Percentiles rank a stretch among this genome's conserved stretches.
Evolutionary conservation across 1,140 invertebrate genomes (phyloP).

Genomic region (Pseudomyrmex flavicornis): DNA sequence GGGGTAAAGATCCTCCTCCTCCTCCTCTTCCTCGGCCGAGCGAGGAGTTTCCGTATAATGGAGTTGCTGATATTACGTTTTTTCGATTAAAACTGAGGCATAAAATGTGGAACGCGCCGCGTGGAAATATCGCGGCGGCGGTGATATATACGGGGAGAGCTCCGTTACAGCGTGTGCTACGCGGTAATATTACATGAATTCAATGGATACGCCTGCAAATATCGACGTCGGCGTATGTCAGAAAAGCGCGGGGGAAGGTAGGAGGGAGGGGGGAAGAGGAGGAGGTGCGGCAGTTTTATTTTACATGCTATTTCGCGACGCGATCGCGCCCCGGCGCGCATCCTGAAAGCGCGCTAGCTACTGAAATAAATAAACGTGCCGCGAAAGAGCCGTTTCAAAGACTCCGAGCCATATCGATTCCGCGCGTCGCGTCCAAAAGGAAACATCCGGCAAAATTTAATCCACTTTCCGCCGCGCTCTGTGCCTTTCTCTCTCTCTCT

Average conservation of each 20-base stretch:
- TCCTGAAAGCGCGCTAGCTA: conserved; percentile 33
- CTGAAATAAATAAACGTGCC: conserved; percentile 44
- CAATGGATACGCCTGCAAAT: conserved; percentile 50
- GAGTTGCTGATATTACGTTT: conserved; percentile 27
- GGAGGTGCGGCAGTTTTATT: conserved; percentile 41
- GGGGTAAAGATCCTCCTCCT: neutral
- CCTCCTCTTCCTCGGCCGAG: no score
- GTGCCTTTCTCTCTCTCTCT: conserved; percentile 40
- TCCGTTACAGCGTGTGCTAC: conserved; percentile 52
- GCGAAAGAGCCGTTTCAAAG: conserved; percentile 11
- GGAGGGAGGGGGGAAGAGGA: neutral
- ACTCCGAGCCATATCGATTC: conserved; percentile 29
- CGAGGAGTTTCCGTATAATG: conserved; percentile 11
- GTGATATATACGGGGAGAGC: conserved; percentile 24
- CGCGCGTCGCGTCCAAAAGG: conserved; percentile 56
- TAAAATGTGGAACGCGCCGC: conserved; percentile 28
- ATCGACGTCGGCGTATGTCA: conserved; percentile 27
- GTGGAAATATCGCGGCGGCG: conserved; percentile 5
- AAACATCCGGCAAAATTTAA: conserved; percentile 66
- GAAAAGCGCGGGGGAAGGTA: neutral
- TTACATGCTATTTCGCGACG: conserved; percentile 58
- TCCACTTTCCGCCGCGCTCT: conserved; percentile 66
- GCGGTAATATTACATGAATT: conserved; percentile 61
- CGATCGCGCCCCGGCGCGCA: conserved; percentile 44
- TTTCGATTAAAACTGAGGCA: conserved; percentile 48